A percentile compares a stretch with the other conserved stretches of the same genome.
phyloP scores from a whole-genome alignment of 2,797 vertebrate species.

The Botia kubotai region DNA sequence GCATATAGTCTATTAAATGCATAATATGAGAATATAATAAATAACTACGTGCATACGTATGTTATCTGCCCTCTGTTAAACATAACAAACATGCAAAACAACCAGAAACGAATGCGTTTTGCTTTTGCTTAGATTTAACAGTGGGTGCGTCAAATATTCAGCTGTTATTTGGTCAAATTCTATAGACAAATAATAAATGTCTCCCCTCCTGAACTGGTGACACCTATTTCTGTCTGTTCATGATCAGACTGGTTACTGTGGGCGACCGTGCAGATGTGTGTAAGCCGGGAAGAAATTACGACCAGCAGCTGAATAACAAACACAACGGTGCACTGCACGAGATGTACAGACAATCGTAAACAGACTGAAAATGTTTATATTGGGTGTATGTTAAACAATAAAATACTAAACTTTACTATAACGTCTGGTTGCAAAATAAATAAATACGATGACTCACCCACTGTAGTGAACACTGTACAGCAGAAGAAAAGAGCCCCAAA shows the following conservation, averaged over 20 bases:
- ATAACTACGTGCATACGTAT: no score
- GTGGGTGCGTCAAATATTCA: no score
- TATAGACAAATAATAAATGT: no score
- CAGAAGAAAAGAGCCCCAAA: slow-evolving; percentile 90
- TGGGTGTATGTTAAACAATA: background rate
- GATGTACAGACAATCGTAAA: background rate
- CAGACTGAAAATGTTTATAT: background rate
- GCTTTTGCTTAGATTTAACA: background rate
- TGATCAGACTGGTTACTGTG: slow-evolving; percentile 39
- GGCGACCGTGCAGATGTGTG: slow-evolving; percentile 33
- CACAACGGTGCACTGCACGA: background rate
- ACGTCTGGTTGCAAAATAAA: no score
- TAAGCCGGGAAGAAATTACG: background rate
- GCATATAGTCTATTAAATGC: no score
- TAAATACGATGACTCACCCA: slow-evolving; percentile 80
- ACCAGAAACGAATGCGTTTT: background rate
- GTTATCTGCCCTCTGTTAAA: no score
- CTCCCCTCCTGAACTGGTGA: no score
- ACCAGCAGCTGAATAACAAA: slow-evolving; percentile 38
- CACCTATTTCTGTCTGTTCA: no score
- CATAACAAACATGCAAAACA: background rate
- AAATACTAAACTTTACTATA: background rate
- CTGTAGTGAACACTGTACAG: slow-evolving; percentile 92
- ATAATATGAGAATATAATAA: no score
- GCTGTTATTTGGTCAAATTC: no score